Conservation (phyloP, 1,140 invertebrate species). For the Caenorhabditis briggsae region DNA sequence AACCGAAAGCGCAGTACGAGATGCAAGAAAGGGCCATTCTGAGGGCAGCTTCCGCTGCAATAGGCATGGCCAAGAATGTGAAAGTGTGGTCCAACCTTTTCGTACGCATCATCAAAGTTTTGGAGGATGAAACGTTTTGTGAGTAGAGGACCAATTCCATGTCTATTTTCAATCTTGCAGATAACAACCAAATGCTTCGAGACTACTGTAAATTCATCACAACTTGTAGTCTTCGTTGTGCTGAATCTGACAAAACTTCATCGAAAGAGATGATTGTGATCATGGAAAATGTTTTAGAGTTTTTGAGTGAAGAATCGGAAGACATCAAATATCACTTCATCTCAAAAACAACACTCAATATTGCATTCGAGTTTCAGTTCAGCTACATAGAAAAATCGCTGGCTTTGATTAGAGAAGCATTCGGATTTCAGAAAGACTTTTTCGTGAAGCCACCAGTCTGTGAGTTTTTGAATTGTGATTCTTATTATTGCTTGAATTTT, state of each 20-base stretch:
- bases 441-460: slow-evolving; percentile 18
- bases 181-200: slow-evolving; percentile 31
- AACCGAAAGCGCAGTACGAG: slow-evolving; percentile 24
- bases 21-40: slow-evolving; percentile 7
- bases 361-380: slow-evolving; percentile 22
- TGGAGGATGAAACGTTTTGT: slow-evolving; percentile 34
- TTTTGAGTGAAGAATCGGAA: slow-evolving; percentile 56
- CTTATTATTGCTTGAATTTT: background rate
- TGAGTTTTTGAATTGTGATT: background rate
- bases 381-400: background rate
- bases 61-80: slow-evolving; percentile 3
- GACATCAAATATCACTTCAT: slow-evolving; percentile 31
- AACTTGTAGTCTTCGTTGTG: slow-evolving; percentile 19
- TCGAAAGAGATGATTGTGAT: slow-evolving; percentile 28
- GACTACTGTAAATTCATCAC: slow-evolving; percentile 54
- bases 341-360: background rate
- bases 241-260: background rate
- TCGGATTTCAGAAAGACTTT: slow-evolving; percentile 40
- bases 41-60: background rate
- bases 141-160: background rate
- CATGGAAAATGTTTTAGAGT: slow-evolving; percentile 33
- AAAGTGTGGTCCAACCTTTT: slow-evolving; percentile 38
- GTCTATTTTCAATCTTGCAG: background rate
- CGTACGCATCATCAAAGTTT: slow-evolving; percentile 6
- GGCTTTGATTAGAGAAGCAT: slow-evolving; percentile 13